Evolutionary conservation across 92 coral and sea anemone genomes (phyloP).

Genomic region (Paramuricea clavata): DNA sequence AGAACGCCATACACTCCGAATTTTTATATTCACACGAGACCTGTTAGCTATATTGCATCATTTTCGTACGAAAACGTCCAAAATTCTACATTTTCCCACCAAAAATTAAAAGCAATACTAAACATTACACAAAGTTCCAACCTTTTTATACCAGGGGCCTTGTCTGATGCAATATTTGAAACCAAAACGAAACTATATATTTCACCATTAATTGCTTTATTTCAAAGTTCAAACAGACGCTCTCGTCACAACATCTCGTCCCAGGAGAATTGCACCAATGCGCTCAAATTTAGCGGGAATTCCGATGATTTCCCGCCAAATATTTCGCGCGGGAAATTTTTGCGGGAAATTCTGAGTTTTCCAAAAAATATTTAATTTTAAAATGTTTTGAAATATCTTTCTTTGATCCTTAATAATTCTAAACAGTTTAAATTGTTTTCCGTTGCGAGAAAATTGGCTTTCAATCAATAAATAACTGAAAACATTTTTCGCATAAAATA

Average conservation of each 20-base stretch:
- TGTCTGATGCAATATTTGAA: slow-evolving; percentile 43
- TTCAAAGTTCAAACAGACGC: neutral
- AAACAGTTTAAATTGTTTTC: too few species aligned
- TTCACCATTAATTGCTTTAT: slow-evolving; percentile 23
- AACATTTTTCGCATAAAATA: too few species aligned
- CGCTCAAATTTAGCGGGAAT: slow-evolving; percentile 3
- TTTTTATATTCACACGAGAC: neutral
- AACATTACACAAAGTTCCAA: neutral
- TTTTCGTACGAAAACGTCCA: neutral
- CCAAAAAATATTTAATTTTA: neutral
- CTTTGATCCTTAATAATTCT: neutral
- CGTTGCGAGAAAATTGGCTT: too few species aligned
- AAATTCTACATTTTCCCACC: neutral
- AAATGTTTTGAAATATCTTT: neutral
- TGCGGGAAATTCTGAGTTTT: neutral
- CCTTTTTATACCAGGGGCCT: neutral
- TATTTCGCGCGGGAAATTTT: neutral
- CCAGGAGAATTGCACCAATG: slow-evolving; percentile 3
- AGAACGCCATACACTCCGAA: neutral
- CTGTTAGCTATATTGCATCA: neutral
- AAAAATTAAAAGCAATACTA: neutral
- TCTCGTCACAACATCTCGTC: neutral
- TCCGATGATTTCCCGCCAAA: slow-evolving; percentile 11
- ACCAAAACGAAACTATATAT: slow-evolving; percentile 30
- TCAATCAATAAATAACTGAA: neutral